These are phyloP conservation scores for Rattus norvegicus DNA, from an alignment of 2,113 vertebrate species.

Conservation along the genomic window GRCr8 NC_086028.1:105552501-105553000, in stretches of 20 bases:
- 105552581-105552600: no score
- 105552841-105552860: not conserved
- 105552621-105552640: not conserved
- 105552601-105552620: not conserved
- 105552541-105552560: not conserved
- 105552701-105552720: not conserved
- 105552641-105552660: not conserved
- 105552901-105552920: not conserved
- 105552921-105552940: not conserved
- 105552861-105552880: not conserved
- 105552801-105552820: no score
- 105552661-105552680: not conserved
- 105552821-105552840: not conserved
- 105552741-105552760: not conserved
- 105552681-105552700: no score
- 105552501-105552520: no score
- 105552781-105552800: not conserved
- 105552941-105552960: not conserved
- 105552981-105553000: not conserved
- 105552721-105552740: no score
- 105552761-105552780: no score
- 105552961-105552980: not conserved
- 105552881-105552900: not conserved
- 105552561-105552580: not conserved
- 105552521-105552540: no score